phyloP scores from a whole-genome alignment of 1,140 invertebrate genomes.

The Neoseiulus cucumeris region DNA sequence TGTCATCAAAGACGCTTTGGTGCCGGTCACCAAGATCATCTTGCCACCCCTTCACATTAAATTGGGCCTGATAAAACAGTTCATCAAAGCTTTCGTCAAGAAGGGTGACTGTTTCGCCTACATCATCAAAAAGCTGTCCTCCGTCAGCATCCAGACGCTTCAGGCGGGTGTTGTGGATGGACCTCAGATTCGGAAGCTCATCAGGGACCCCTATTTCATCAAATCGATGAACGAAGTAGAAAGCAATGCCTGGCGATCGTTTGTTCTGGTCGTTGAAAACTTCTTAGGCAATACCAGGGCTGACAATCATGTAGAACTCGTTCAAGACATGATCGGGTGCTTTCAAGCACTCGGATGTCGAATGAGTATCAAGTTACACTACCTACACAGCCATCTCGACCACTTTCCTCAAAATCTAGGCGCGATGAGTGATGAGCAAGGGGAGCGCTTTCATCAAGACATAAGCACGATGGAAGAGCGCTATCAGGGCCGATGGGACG shows the following conservation, averaged over 20 bases:
- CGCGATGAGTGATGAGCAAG: slow-evolving; percentile 25
- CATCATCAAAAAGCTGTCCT: slow-evolving; percentile 21
- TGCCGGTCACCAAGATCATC: slow-evolving; percentile 21
- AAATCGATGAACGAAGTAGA: slow-evolving; percentile 8
- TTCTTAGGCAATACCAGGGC: slow-evolving; percentile 14
- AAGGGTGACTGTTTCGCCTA: slow-evolving; percentile 22
- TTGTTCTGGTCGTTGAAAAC: slow-evolving; percentile 8
- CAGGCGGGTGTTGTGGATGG: slow-evolving; percentile 9
- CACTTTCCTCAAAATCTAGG: slow-evolving; percentile 25
- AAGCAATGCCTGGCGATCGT: slow-evolving; percentile 7
- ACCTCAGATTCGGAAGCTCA: slow-evolving; percentile 3
- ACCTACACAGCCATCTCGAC: slow-evolving; percentile 26
- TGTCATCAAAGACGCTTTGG: too few species aligned
- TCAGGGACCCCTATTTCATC: slow-evolving; percentile 4
- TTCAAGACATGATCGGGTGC: background rate
- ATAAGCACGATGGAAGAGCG: slow-evolving; percentile 22
- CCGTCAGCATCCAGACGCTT: slow-evolving; percentile 12
- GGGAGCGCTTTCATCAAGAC: slow-evolving; percentile 28
- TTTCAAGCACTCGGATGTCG: slow-evolving; percentile 11
- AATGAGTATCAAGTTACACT: slow-evolving; percentile 24
- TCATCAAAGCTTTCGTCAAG: slow-evolving; percentile 22
- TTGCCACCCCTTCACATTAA: slow-evolving; percentile 29
- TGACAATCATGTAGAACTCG: slow-evolving; percentile 6
- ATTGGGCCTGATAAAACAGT: too few species aligned
- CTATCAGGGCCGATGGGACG: slow-evolving; percentile 15